Base-by-base conservation (phyloP, 2,888 invertebrate genomes). In the Tillus elongatus region DNA sequence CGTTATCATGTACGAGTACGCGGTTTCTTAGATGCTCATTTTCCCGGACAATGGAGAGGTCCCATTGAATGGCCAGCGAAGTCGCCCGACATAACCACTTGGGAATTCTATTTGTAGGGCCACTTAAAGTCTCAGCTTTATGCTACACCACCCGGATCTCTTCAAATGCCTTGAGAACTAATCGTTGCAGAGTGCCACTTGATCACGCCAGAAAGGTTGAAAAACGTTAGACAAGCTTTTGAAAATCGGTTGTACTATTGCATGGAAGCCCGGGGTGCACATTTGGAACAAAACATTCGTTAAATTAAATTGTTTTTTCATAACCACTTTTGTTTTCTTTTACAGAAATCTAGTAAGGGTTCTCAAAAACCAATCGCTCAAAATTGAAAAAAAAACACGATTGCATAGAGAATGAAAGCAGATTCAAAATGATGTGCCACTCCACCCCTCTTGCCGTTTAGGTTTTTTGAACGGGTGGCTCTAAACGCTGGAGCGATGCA, bases 181-280 rank as follows among this genome's bases (percentile, higher is more conserved):
- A 19, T 19, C 24, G 24, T 19, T n/a, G 24, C 24, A 19, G 24
- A 19, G n/a, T 19, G 24, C 24, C n/a, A 19, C n/a, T 19, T 19
- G 24, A 19, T 19, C 24, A 19, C 24, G 24, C n/a, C 24, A n/a
- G 24, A 19, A n/a, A 19, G 24, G 24, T 19, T 19, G 24, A 6
- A 19, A 19, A 19, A 19, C 24, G 24, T 19, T 19, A 19, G 24
- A n/a, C 24, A 19, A 19, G 24, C 6, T 19, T 19, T 19, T 19
- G 24, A 19, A 19, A 19, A 19, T 19, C 24, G 24, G n/a, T 19
- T 19, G 6, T 19, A 19, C 24, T 8, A n/a, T 19, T 19, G 6
- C n/a, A 19, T 19, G 24, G 24, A 19, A 19, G 24, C n/a, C n/a
- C 6, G 24, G n/a, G 24, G n/a, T 19, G 24, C 6, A 19, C 24